These are phyloP conservation scores for Idris sp. DNA, from an alignment of 1,140 invertebrate species.

Conservation along the genomic window DNA sequence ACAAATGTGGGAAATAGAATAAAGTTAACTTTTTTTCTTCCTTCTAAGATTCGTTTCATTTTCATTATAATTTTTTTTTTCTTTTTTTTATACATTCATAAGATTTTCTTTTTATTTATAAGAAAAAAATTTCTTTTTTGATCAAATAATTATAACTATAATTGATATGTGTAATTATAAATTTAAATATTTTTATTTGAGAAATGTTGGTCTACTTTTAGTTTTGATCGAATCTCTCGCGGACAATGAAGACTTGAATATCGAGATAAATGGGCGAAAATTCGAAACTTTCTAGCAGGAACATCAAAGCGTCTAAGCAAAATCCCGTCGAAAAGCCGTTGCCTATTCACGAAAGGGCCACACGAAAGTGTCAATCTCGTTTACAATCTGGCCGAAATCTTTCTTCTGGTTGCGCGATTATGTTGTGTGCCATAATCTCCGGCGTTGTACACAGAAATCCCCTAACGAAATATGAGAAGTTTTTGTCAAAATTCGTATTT, in stretches of 20 bases:
- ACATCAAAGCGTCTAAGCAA: conserved; percentile 37
- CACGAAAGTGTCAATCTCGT: conserved; percentile 46
- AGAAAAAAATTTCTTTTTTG: neutral
- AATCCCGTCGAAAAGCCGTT: conserved; percentile 40
- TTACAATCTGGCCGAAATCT: conserved; percentile 50
- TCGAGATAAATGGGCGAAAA: conserved; percentile 27
- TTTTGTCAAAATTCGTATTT: conserved; percentile 3
- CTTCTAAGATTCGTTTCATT: no score
- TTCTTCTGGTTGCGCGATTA: conserved; percentile 43
- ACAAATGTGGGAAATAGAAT: conserved; percentile 14
- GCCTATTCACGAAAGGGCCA: conserved; percentile 36
- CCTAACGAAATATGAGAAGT: conserved; percentile 47
- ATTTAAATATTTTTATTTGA: no score
- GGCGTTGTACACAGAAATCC: conserved; percentile 15
- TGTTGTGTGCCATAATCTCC: conserved; percentile 32
- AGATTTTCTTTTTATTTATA: no score
- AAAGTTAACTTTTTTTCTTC: conserved; percentile 1
- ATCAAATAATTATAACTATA: neutral
- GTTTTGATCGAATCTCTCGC: conserved; percentile 2
- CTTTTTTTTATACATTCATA: neutral
- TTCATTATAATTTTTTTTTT: neutral
- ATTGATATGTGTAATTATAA: no score
- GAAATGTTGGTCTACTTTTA: neutral
- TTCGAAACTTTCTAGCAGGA: conserved; percentile 38
- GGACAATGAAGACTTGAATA: conserved; percentile 15